phyloP scores from a whole-genome alignment of 1,140 invertebrate species.

The Maniola jurtina region DNA sequence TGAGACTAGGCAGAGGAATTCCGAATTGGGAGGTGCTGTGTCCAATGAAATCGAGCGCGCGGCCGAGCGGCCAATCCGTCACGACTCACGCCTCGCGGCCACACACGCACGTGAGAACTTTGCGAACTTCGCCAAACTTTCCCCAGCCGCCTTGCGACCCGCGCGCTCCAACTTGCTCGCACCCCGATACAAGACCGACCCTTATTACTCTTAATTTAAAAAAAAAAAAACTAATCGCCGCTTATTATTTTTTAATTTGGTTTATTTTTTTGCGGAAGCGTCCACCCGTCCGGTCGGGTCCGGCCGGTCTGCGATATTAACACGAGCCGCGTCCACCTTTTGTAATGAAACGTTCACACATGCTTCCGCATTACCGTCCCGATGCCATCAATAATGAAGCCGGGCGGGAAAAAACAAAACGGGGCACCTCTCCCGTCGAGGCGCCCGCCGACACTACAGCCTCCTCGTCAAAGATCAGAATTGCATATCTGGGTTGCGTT shows the following conservation, averaged over 20 bases:
- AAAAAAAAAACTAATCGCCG: constrained; percentile 28
- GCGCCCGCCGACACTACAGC: constrained; percentile 77
- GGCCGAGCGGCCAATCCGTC: constrained; percentile 56
- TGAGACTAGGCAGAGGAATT: constrained; percentile 27
- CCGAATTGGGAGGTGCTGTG: constrained; percentile 34
- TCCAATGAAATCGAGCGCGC: constrained; percentile 42
- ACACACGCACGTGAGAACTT: constrained; percentile 70
- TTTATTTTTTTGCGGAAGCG: constrained; percentile 60
- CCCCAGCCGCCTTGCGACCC: constrained; percentile 42
- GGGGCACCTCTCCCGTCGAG: constrained; percentile 74
- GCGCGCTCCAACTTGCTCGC: constrained; percentile 2
- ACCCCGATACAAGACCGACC: constrained; percentile 44
- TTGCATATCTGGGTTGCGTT: constrained; percentile 80
- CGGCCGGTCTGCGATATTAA: constrained; percentile 75
- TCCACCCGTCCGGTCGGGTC: constrained; percentile 72
- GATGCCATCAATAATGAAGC: constrained; percentile 78
- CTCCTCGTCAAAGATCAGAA: constrained; percentile 80
- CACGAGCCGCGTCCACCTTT: constrained; percentile 75
- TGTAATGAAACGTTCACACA: constrained; percentile 78
- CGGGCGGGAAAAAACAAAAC: constrained; percentile 78
- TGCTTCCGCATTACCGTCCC: constrained; percentile 77
- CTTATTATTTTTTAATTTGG: constrained; percentile 38
- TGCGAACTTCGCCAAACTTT: constrained; percentile 58
- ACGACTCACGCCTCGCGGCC: constrained; percentile 35
- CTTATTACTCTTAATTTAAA: constrained; percentile 18